Conservation (phyloP, 1,140 invertebrate species). For the Eriocheir sinensis region DNA sequence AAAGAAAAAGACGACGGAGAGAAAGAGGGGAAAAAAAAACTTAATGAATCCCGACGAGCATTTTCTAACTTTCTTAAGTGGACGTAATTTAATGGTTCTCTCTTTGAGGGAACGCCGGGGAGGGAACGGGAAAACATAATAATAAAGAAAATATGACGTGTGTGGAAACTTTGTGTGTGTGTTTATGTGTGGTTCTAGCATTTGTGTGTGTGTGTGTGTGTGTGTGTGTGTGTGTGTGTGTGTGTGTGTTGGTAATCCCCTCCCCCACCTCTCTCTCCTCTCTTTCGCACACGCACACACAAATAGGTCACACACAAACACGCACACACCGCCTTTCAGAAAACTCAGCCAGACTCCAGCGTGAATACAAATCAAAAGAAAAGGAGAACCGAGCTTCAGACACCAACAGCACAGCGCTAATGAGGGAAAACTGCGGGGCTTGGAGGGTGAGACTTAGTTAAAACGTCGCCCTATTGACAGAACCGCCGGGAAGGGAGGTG, state of each 20-base stretch:
- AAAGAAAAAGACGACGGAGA: too few relatives aligned
- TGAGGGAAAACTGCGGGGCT: neutral
- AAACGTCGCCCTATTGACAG: neutral
- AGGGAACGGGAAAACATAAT: too few relatives aligned
- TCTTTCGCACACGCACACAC: conserved; percentile 19
- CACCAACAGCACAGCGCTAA: neutral
- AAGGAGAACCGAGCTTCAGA: neutral
- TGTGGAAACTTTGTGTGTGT: neutral
- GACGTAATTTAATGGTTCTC: neutral
- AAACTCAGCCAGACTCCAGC: too few relatives aligned
- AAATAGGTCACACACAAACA: neutral
- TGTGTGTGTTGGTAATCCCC: too few relatives aligned
- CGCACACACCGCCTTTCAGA: too few relatives aligned
- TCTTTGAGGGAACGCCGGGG: neutral
- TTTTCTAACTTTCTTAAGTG: neutral
- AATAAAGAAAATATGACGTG: neutral
- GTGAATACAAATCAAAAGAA: neutral
- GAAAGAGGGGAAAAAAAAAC: neutral
- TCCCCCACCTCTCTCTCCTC: too few relatives aligned
- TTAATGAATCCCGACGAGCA: conserved; percentile 13
- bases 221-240: too few relatives aligned
- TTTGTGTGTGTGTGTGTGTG: too few relatives aligned
- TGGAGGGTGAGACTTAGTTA: neutral
- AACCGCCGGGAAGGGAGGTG: neutral
- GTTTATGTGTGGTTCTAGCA: too few relatives aligned